Evolutionary conservation across 2,888 invertebrate genomes (phyloP), one percentile per base, ranked within the genome.

Genomic region (Himalopsyche kuldschensis): DNA sequence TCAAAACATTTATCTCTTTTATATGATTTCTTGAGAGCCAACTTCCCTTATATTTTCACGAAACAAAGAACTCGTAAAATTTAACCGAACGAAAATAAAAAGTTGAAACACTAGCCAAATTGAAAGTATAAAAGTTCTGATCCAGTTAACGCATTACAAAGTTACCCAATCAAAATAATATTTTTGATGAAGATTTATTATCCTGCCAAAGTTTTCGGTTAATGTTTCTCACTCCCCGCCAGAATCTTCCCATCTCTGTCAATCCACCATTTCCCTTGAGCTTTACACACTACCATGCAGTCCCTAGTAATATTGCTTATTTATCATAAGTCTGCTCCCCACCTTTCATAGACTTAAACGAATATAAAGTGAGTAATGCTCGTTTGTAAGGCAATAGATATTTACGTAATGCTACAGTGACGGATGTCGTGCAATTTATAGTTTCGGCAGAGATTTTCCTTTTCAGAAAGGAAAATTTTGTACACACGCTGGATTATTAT

Each of bases 101-200:
- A 55, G 55, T 55, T 55, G 55, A 8, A 77, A 77, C 77, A 41
- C 77, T 47, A 31, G 48, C 27, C 24, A 82, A 82, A 82, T 82
- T 79, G 78, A 79, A 82, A 79, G 82, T 82, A 47, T 75, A 75
- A 69, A 79, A 82, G 75, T 82, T 80, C 79, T 77, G 80, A 84
- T 86, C 82, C 82, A 82, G 86, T 82, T 83, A 85, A 82, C 84
- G 84, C 82, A 82, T 83, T 80, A 78, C 83, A 84, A 86, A 84
- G 84, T 86, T 84, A 81, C 77, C 82, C 86, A 86, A 86, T 86
- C 86, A 85, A 84, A 86, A 85, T 86, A 85, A 86, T 86, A 86
- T 86, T 84, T 82, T 82, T 85, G 84, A 86, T 86, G 86, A 86
- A 86, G 86, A 86, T 86, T 86, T 86, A 86, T 86, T 80, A 84